phyloP scores from a whole-genome alignment of 2,797 vertebrate genomes.

The Tamandua tetradactyla region DNA sequence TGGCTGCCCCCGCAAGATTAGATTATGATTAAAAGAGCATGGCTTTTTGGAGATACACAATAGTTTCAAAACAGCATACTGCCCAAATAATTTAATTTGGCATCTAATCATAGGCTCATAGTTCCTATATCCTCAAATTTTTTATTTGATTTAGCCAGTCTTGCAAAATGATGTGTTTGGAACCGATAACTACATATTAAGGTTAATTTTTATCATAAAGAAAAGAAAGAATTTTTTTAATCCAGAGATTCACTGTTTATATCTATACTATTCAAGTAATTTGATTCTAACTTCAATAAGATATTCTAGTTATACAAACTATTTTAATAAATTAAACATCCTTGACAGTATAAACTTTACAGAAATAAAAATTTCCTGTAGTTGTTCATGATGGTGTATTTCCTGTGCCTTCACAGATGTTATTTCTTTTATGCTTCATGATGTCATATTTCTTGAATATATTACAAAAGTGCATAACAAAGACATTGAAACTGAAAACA shows the following conservation, averaged over 20 bases:
- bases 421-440: neutral
- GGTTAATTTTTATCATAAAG: neutral
- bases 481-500: neutral
- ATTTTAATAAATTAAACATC: neutral
- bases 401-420: neutral
- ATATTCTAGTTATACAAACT: neutral
- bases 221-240: neutral
- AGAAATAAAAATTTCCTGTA: neutral
- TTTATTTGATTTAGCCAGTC: neutral
- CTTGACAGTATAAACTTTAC: neutral
- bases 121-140: neutral
- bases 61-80: too few species aligned
- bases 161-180: neutral
- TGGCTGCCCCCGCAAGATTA: too few species aligned
- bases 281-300: neutral
- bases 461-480: neutral
- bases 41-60: too few species aligned
- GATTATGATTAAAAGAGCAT: too few species aligned
- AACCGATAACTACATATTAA: constrained; percentile 1
- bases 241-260: neutral
- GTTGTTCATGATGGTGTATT: neutral
- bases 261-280: neutral
- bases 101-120: neutral
- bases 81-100: neutral
- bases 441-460: neutral